A percentile compares a stretch with the other conserved stretches of the same genome.
Evolutionary conservation across 1,140 invertebrate species (phyloP).

Genomic region (Meloidogyne hapla): DNA sequence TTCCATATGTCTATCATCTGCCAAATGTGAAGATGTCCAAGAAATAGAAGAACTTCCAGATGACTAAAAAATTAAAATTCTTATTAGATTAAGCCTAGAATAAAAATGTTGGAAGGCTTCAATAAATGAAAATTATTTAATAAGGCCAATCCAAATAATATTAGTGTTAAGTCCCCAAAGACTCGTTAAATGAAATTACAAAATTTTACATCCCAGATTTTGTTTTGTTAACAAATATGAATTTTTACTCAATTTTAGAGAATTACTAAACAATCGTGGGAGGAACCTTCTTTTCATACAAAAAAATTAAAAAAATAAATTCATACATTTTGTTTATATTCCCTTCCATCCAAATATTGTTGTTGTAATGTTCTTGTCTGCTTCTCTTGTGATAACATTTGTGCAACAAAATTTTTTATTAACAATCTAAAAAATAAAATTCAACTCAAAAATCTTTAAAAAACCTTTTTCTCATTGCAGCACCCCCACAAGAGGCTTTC

Average conservation of each 20-base stretch:
- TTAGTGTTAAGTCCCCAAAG: too few relatives aligned
- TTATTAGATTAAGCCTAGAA: background rate
- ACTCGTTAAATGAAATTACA: too few relatives aligned
- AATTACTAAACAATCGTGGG: too few relatives aligned
- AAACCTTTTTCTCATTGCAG: slow-evolving; percentile 55
- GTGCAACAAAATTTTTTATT: slow-evolving; percentile 55
- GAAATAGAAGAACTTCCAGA: background rate
- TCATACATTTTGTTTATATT: background rate
- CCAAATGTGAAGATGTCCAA: background rate
- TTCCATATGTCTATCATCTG: background rate
- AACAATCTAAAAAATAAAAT: slow-evolving; percentile 40
- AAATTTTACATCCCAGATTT: too few relatives aligned
- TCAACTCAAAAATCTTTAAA: background rate
- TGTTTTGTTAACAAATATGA: too few relatives aligned
- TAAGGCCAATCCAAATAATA: too few relatives aligned
- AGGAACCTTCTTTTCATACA: too few relatives aligned
- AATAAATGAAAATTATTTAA: too few relatives aligned
- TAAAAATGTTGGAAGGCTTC: too few relatives aligned
- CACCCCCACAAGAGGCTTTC: slow-evolving; percentile 55
- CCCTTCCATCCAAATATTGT: background rate
- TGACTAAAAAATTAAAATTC: background rate
- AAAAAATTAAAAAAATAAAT: too few relatives aligned
- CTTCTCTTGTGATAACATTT: slow-evolving; percentile 51
- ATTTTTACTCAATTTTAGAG: too few relatives aligned
- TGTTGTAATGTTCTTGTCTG: slow-evolving; percentile 16